Evolutionary conservation across 2,888 invertebrate species (phyloP), one percentile per base, ranked within the genome.

Genomic region (Calameuta pallipes): DNA sequence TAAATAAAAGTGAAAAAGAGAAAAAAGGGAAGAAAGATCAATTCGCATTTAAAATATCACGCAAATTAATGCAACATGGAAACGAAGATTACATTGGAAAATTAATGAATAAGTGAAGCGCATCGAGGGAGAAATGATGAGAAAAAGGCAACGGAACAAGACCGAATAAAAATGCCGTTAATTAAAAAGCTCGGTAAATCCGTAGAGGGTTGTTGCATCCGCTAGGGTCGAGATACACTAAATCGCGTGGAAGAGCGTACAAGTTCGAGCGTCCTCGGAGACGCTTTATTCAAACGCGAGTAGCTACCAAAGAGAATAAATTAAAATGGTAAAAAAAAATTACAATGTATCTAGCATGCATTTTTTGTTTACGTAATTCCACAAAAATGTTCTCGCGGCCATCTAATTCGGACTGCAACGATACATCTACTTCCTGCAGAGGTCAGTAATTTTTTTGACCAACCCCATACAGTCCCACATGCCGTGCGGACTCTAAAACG

Each of bases 81-180:
- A 71, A 30, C 71, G 15, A 9, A 30, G 71, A 71, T 33, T 33
- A 71, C 31, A 71, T 3, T 31, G 71, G 34, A 71, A 71, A 34
- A 71, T 71, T 71, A 71, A 71, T 71, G 34, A 71, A 71, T 71
- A 71, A 34, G 13, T 33, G 33, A 71, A 71, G 23, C 34, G 71
- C 23, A 56, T 56, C 23, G 56, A 15, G 56, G 56, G 56, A 56
- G 56, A 23, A 23, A 56, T 23, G 56, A 23, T 56, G 76, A 74
- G 41, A 80, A 76, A 34, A 75, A 36, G 23, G 15, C 71, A 31
- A 74, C 1, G 73, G 74, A 75, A n/a, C 4, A 68, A 37, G 34
- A 30, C 37, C 37, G 33, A 78, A 78, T 75, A 74, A 80, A 80
- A 56, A 56, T 56, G 23, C 9, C 56, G 56, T 56, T 56, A 56